phyloP scores from a whole-genome alignment of 1,140 invertebrate genomes.

The Pristionchus pacificus region DNA sequence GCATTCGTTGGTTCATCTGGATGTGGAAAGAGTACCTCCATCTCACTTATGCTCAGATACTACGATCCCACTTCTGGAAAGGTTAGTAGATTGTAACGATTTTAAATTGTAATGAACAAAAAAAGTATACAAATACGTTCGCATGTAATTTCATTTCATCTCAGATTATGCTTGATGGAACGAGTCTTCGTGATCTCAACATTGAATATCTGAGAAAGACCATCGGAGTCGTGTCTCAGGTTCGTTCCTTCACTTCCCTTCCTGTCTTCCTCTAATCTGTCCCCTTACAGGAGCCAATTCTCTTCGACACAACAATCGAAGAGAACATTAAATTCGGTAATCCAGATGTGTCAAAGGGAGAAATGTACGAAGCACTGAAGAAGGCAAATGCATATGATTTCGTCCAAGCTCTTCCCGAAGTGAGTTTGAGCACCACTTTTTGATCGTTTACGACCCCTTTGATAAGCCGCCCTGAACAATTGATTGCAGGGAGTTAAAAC shows the following conservation, averaged over 20 bases:
- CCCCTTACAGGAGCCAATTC: conserved; percentile 73
- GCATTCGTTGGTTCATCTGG: conserved; percentile 71
- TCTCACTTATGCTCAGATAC: conserved; percentile 60
- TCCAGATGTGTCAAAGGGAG: conserved; percentile 64
- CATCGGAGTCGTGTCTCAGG: conserved; percentile 73
- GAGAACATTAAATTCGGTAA: conserved; percentile 24
- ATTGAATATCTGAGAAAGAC: conserved; percentile 63
- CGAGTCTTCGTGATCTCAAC: conserved; percentile 46
- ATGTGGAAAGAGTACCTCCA: conserved; percentile 61
- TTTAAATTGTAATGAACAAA: conserved; percentile 22
- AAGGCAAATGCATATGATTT: conserved; percentile 54
- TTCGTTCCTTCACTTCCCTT: no score
- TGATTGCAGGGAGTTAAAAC: conserved; percentile 36
- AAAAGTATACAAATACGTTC: not conserved
- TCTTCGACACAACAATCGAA: conserved; percentile 73
- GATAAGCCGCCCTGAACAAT: conserved; percentile 1
- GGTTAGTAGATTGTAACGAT: conserved; percentile 14
- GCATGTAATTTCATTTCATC: not conserved
- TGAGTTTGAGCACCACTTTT: not conserved
- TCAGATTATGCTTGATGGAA: conserved; percentile 39
- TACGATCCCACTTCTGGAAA: conserved; percentile 58
- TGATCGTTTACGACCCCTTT: conserved; percentile 6
- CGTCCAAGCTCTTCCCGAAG: conserved; percentile 38
- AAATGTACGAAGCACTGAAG: conserved; percentile 56
- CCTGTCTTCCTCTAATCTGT: no score